A percentile compares a stretch with the other conserved stretches of the same genome.
phyloP scores from a whole-genome alignment of 1,140 invertebrate genomes.

The Drosophila punjabiensis region DNA sequence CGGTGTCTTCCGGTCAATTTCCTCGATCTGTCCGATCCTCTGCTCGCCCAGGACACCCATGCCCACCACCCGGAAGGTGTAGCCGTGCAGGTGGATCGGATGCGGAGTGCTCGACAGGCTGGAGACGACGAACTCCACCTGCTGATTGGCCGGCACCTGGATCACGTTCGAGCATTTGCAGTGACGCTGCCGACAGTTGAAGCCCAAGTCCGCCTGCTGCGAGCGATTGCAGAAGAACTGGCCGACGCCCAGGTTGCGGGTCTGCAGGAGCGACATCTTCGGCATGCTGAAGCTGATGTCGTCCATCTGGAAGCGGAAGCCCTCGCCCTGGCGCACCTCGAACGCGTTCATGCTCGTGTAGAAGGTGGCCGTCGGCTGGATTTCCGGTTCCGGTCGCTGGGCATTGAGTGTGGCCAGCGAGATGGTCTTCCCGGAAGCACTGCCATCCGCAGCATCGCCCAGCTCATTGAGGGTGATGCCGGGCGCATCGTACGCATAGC shows the following conservation, averaged over 20 bases:
- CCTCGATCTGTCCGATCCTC: constrained; percentile 69
- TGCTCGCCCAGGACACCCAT: constrained; percentile 77
- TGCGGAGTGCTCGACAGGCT: constrained; percentile 71
- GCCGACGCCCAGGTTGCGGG: constrained; percentile 74
- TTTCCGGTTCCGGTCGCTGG: constrained; percentile 25
- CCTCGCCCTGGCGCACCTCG: constrained; percentile 41
- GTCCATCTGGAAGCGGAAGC: constrained; percentile 80
- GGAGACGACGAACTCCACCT: constrained; percentile 76
- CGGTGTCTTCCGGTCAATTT: constrained; percentile 65
- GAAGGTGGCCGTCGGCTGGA: constrained; percentile 51
- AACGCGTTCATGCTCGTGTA: constrained; percentile 78
- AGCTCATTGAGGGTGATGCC: constrained; percentile 70
- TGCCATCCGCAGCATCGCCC: constrained; percentile 35
- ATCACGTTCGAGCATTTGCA: constrained; percentile 80
- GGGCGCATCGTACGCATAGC: constrained; percentile 69
- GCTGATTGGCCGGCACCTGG: constrained; percentile 76
- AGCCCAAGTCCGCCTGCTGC: constrained; percentile 68
- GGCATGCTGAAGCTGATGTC: constrained; percentile 81
- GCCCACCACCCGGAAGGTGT: constrained; percentile 80
- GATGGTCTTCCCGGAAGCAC: constrained; percentile 38
- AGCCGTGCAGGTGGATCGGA: constrained; percentile 80
- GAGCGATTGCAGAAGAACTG: constrained; percentile 76
- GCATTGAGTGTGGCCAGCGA: constrained; percentile 63
- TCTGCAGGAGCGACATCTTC: constrained; percentile 74
- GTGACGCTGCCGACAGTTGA: constrained; percentile 67